These are phyloP conservation scores for Apis cerana DNA, from an alignment of 1,140 invertebrate genomes.

Conservation along the genomic window DNA sequence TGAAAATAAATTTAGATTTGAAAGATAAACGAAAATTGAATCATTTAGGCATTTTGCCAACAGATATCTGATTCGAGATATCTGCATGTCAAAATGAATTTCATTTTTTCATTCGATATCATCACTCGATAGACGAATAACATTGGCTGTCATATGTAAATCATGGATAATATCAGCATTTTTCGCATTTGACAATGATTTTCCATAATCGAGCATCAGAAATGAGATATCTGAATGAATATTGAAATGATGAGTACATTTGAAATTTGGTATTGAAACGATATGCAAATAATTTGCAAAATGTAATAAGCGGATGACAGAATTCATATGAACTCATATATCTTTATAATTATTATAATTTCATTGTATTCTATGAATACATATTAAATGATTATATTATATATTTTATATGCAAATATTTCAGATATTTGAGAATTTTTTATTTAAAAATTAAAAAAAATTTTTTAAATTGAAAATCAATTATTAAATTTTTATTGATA, in stretches of 20 bases:
- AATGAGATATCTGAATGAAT: too few relatives aligned
- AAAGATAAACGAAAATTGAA: background rate
- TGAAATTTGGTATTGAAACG: background rate
- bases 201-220: background rate
- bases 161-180: background rate
- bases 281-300: background rate
- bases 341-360: too few relatives aligned
- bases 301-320: background rate
- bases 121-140: slow-evolving; percentile 18
- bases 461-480: too few relatives aligned
- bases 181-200: background rate
- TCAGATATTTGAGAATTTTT: too few relatives aligned
- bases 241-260: background rate
- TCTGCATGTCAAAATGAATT: slow-evolving; percentile 18
- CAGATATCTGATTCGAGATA: background rate
- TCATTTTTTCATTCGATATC: slow-evolving; percentile 33
- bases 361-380: too few relatives aligned
- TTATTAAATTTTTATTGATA: too few relatives aligned
- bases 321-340: background rate
- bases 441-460: too few relatives aligned
- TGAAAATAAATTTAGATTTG: background rate
- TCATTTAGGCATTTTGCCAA: background rate
- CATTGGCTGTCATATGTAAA: background rate
- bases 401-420: too few relatives aligned
- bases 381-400: too few relatives aligned